These are phyloP conservation scores for Scaptodrosophila lebanonensis DNA, from an alignment of 1,140 invertebrate genomes.

Conservation along the genomic window DNA sequence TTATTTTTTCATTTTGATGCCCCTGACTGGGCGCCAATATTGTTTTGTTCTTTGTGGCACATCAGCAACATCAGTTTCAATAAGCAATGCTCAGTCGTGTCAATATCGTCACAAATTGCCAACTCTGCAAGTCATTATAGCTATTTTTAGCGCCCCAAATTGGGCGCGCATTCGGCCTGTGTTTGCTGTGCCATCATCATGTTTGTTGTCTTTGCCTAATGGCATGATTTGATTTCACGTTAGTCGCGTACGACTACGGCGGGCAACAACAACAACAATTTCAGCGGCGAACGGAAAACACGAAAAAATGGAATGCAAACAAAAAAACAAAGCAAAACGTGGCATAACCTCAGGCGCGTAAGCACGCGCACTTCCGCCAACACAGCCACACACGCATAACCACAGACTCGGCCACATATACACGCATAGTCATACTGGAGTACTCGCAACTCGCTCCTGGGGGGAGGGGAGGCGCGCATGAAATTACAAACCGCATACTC, in stretches of 20 bases:
- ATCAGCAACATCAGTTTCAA: not conserved
- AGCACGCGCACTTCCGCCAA: constrained; percentile 23
- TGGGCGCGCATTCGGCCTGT: constrained; percentile 1
- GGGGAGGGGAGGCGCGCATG: not conserved
- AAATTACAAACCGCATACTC: constrained; percentile 27
- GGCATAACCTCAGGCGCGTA: constrained; percentile 32
- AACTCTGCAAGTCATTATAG: constrained; percentile 3
- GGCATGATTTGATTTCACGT: constrained; percentile 61
- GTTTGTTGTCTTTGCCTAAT: constrained; percentile 46
- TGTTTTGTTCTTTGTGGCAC: not conserved
- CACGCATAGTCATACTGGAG: not conserved
- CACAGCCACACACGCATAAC: not conserved
- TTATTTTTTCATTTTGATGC: no score
- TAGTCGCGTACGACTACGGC: not conserved
- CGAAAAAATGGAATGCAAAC: constrained; percentile 38
- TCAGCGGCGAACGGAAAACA: not conserved
- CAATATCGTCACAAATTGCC: no score
- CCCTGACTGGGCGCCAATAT: no score
- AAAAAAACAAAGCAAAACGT: constrained; percentile 22
- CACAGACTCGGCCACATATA: not conserved
- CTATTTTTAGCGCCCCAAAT: constrained; percentile 1
- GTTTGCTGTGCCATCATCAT: no score
- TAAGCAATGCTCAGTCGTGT: not conserved
- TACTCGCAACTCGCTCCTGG: not conserved
- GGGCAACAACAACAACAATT: constrained; percentile 1